Evolutionary conservation across 2,888 invertebrate genomes (phyloP), one percentile per base, ranked within the genome.

Genomic region (Teleiodes luculella): DNA sequence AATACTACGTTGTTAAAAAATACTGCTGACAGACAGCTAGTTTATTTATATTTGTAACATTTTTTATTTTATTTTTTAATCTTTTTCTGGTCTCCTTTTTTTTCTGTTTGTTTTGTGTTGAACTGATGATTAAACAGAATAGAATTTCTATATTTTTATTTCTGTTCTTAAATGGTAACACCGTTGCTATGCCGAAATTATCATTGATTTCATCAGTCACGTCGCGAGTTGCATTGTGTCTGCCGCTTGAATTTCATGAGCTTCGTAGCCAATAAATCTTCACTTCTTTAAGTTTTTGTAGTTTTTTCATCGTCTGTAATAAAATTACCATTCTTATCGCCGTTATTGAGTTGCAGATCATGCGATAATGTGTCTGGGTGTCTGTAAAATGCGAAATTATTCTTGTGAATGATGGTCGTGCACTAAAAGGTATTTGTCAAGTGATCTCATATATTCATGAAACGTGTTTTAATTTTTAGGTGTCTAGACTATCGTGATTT

Each of bases 361-460:
- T 63, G 70, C 72, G 72, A 72, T 72, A 66, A 64, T 73, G 65
- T 67, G 74, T 73, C 73, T 70, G 71, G 65, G 65, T 70, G 62
- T 70, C 57, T 59, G 58, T 56, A 76, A 78, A 79, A 82, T 79
- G 68, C 78, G 56, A 60, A 63, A 53, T 50, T 53, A 50, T 54
- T 51, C 53, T 20, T 1, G 14, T 11, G 14, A 31, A 28, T 37
- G 31, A 76, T 66, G 68, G 66, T 66, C 72, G 75, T 85, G 86
- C 85, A 85, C 60, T 77, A 77, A 74, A 68, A 68, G 61, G 62
- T 77, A 83, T 86, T 82, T 85, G 83, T 86, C 83, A 85, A 73
- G 65, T 72, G 68, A 52, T 59, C 48, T 53, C 68, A 80, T 80
- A 65, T 75, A 83, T 83, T 47, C 46, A 41, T 41, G 39, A 43